phyloP scores from a whole-genome alignment of 1,140 invertebrate species.

The Drosophila serrata region DNA sequence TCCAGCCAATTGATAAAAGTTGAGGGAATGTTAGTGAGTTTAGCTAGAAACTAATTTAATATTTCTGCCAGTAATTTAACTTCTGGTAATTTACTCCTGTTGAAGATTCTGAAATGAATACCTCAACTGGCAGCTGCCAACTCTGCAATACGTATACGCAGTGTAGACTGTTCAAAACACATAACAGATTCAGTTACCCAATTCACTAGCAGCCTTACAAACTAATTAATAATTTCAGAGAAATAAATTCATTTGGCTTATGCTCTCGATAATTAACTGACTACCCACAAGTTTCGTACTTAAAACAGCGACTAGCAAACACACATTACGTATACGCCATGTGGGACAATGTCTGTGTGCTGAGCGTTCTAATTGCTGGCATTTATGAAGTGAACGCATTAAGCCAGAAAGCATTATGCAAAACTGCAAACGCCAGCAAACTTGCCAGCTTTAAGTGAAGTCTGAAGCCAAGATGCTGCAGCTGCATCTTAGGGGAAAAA shows the following conservation, averaged over 20 bases:
- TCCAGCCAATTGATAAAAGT: neutral
- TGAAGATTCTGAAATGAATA: slow-evolving; percentile 62
- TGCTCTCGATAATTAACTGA: neutral
- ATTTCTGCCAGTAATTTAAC: neutral
- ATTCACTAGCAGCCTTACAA: neutral
- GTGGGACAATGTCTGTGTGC: slow-evolving; percentile 34
- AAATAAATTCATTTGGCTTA: neutral
- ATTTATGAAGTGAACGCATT: slow-evolving; percentile 66
- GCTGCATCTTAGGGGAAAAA: slow-evolving; percentile 29
- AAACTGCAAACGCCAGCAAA: slow-evolving; percentile 22
- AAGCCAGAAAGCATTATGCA: slow-evolving; percentile 52
- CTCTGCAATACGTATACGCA: slow-evolving; percentile 33
- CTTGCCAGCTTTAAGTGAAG: slow-evolving; percentile 11
- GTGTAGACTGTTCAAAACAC: neutral
- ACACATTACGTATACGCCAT: slow-evolving; percentile 67
- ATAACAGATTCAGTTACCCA: neutral
- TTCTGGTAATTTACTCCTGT: slow-evolving; percentile 2
- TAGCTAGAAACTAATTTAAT: slow-evolving; percentile 1
- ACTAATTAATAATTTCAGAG: neutral
- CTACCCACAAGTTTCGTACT: slow-evolving; percentile 7
- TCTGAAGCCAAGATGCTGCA: slow-evolving; percentile 33
- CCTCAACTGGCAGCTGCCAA: slow-evolving; percentile 15
- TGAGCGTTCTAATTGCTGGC: slow-evolving; percentile 73
- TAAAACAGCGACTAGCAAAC: slow-evolving; percentile 7
- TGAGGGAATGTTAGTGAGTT: neutral